Conservation (phyloP, 2,113 vertebrate genomes). For the Oryzias curvinotus region DNA sequence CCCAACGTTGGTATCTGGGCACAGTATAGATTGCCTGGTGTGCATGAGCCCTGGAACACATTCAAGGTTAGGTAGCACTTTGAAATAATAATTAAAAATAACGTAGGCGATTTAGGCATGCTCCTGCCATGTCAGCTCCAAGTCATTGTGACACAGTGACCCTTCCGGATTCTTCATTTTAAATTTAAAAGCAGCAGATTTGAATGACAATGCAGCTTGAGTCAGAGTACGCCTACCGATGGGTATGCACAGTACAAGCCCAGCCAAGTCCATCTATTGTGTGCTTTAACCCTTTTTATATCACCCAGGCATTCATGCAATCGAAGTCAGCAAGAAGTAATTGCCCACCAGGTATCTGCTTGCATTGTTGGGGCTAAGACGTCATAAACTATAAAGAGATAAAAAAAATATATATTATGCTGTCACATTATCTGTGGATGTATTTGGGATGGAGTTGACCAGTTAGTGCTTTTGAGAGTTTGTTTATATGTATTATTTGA, state of each 20-base stretch:
- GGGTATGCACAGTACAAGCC: constrained; percentile 41
- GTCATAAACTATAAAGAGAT: constrained; percentile 78
- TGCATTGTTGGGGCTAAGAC: constrained; percentile 70
- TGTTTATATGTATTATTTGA: constrained; percentile 52
- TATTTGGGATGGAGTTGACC: constrained; percentile 19
- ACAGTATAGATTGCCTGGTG: too few relatives aligned
- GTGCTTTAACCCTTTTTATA: constrained; percentile 71
- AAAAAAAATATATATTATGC: constrained; percentile 71
- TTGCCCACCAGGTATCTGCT: constrained; percentile 75
- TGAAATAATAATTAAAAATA: too few relatives aligned
- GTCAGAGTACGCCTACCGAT: constrained; percentile 61
- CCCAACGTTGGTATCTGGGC: too few relatives aligned
- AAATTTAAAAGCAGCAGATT: constrained; percentile 58
- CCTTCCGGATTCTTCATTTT: constrained; percentile 42
- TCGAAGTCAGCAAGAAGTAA: constrained; percentile 69
- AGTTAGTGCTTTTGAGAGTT: constrained; percentile 42
- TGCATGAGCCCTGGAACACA: too few relatives aligned
- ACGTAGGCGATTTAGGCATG: constrained; percentile 57
- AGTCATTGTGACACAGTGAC: constrained; percentile 63
- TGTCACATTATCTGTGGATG: constrained; percentile 62
- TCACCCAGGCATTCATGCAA: constrained; percentile 66
- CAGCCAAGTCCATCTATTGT: constrained; percentile 50
- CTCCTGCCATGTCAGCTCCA: constrained; percentile 51
- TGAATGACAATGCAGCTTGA: constrained; percentile 70
- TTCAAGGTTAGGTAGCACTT: too few relatives aligned